Evolutionary conservation across 2,797 vertebrate species (phyloP).

Genomic region (Diplodus sargus): DNA sequence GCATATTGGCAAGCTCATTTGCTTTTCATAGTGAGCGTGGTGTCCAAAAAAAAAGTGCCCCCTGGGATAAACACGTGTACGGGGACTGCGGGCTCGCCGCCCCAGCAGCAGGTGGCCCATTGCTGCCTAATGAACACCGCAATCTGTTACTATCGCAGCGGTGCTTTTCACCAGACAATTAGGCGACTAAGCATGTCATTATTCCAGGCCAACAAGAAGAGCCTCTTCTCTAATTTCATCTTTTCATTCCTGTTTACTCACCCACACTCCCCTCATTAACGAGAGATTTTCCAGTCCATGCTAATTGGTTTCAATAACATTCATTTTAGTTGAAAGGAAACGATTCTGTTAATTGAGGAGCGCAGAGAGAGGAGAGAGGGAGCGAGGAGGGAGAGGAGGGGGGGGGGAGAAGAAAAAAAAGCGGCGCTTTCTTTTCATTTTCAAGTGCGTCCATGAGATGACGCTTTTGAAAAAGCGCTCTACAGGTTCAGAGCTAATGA

Average conservation of each 20-base stretch:
- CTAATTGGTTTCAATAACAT: conserved; percentile 99
- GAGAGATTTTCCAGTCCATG: conserved; percentile 99
- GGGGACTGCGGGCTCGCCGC: conserved; percentile 91
- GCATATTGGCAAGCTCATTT: conserved; percentile 99
- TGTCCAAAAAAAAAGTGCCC: conserved; percentile 91
- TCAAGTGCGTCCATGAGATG: conserved; percentile 94
- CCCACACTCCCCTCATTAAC: conserved; percentile 99
- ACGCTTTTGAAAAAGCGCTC: conserved; percentile 94
- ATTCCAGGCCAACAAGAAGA: conserved; percentile 99
- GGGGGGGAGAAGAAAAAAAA: background rate
- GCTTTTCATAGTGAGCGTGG: conserved; percentile 95
- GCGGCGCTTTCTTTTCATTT: conserved; percentile 93
- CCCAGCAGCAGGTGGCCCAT: conserved; percentile 99
- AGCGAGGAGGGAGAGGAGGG: conserved; percentile 32
- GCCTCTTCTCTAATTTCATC: conserved; percentile 99
- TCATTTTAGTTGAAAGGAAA: conserved; percentile 99
- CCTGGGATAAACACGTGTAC: conserved; percentile 95
- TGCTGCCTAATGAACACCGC: conserved; percentile 99
- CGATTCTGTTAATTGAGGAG: conserved; percentile 99
- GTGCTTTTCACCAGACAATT: conserved; percentile 99
- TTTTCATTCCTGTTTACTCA: conserved; percentile 99
- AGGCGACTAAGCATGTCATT: conserved; percentile 99
- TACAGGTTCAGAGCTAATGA: conserved; percentile 98
- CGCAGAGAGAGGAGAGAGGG: conserved; percentile 81
- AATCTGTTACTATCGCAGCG: conserved; percentile 98